Conservation (phyloP, 2,888 invertebrate genomes). For the Rosalia funebris region DNA sequence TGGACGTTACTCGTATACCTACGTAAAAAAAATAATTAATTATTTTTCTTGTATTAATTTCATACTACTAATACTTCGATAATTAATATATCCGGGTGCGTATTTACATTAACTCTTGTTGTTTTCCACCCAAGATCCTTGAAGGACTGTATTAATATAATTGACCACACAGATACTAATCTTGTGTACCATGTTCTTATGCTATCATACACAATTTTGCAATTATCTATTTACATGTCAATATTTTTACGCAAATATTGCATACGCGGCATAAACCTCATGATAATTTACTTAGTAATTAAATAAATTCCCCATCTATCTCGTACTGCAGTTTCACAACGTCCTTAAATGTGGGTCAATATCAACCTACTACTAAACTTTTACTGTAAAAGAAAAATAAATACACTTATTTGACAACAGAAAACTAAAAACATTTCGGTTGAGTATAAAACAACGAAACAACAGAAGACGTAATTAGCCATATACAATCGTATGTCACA, state of each 20-base stretch:
- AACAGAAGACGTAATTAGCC: too few species aligned
- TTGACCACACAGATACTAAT: background rate
- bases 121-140: background rate
- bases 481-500: too few species aligned
- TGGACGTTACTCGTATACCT: background rate
- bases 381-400: background rate
- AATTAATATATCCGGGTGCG: background rate
- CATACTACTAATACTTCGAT: background rate
- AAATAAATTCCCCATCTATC: constrained; percentile 1
- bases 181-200: background rate
- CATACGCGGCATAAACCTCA: background rate
- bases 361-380: background rate
- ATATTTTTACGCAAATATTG: background rate
- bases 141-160: background rate
- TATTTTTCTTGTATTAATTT: background rate
- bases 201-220: background rate
- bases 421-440: too few species aligned
- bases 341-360: constrained; percentile 6
- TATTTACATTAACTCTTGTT: background rate
- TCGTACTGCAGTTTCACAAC: background rate
- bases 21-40: background rate
- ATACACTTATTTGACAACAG: too few species aligned
- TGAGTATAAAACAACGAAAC: too few species aligned
- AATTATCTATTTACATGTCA: background rate
- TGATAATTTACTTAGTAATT: constrained; percentile 3